Percentiles rank a stretch among this genome's conserved stretches.
Conservation (phyloP, 2,113 vertebrate species). For the Accipiter virgatus region DNA sequence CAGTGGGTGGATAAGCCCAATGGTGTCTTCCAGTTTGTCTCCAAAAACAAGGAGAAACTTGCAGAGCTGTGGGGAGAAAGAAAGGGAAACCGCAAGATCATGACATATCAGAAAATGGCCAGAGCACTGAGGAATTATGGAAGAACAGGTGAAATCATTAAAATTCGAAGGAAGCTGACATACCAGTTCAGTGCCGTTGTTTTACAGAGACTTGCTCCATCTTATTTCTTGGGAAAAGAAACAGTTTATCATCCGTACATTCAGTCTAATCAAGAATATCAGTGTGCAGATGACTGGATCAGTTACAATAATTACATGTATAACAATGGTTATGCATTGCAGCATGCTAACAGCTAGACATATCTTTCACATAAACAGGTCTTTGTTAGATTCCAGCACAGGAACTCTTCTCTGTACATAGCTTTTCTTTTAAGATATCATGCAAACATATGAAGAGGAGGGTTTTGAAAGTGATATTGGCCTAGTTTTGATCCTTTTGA, state of each 20-base stretch:
- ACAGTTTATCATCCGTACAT: conserved; percentile 55
- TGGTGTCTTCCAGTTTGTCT: conserved; percentile 94
- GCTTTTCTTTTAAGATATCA: neutral
- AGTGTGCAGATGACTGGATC: conserved; percentile 65
- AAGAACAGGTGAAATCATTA: conserved; percentile 92
- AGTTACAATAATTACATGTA: conserved; percentile 77
- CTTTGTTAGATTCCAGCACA: neutral
- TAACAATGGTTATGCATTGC: conserved; percentile 73
- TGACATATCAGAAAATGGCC: conserved; percentile 99
- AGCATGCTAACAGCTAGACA: conserved; percentile 40
- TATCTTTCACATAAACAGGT: neutral
- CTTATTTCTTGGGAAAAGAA: conserved; percentile 71
- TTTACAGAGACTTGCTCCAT: conserved; percentile 82
- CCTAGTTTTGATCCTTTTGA: neutral
- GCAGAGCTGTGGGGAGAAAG: conserved; percentile 94
- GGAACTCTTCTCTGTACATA: neutral
- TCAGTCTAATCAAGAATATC: conserved; percentile 74
- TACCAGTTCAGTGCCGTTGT: conserved; percentile 92
- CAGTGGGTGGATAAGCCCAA: conserved; percentile 90
- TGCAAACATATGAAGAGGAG: neutral
- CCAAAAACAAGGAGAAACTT: conserved; percentile 96
- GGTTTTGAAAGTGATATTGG: neutral
- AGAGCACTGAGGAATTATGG: conserved; percentile 94
- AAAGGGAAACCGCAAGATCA: conserved; percentile 95
- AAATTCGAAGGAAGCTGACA: conserved; percentile 92